Conservation (phyloP, 2,888 invertebrate species). For the Dendrolimus houi region DNA sequence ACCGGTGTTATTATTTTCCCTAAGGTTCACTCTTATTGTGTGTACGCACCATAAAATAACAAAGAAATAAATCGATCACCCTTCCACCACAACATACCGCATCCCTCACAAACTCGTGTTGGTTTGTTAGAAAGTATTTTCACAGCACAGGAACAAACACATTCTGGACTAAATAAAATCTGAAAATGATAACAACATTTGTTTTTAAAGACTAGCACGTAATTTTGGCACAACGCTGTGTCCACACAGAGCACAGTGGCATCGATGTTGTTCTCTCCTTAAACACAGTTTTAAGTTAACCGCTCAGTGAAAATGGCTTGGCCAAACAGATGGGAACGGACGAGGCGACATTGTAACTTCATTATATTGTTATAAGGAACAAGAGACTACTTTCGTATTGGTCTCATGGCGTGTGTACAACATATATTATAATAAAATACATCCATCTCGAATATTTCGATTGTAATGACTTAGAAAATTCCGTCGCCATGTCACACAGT, state of each 20-base stretch:
- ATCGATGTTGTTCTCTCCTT: slow-evolving; percentile 63
- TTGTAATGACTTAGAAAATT: slow-evolving; percentile 1
- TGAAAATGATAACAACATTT: slow-evolving; percentile 75
- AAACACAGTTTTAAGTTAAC: slow-evolving; percentile 28
- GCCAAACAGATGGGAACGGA: slow-evolving; percentile 12
- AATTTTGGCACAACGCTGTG: slow-evolving; percentile 75
- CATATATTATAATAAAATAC: background rate
- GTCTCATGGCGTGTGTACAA: background rate
- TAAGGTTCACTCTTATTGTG: background rate
- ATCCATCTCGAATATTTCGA: slow-evolving; percentile 3
- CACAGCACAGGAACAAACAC: slow-evolving; percentile 74
- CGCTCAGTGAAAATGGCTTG: slow-evolving; percentile 45
- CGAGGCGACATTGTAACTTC: slow-evolving; percentile 1
- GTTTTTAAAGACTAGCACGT: slow-evolving; percentile 71
- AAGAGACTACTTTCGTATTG: background rate
- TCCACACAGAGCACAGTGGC: slow-evolving; percentile 54
- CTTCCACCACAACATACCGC: slow-evolving; percentile 43
- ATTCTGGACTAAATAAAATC: slow-evolving; percentile 76
- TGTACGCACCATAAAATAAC: background rate
- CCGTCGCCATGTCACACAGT: background rate
- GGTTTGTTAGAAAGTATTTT: slow-evolving; percentile 67
- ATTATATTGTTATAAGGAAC: background rate
- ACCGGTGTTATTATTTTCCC: too few relatives aligned
- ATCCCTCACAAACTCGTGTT: slow-evolving; percentile 48
- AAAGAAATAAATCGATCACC: slow-evolving; percentile 3